phyloP scores from a whole-genome alignment of 2,113 vertebrate species.

The Eptatretus burgeri region DNA sequence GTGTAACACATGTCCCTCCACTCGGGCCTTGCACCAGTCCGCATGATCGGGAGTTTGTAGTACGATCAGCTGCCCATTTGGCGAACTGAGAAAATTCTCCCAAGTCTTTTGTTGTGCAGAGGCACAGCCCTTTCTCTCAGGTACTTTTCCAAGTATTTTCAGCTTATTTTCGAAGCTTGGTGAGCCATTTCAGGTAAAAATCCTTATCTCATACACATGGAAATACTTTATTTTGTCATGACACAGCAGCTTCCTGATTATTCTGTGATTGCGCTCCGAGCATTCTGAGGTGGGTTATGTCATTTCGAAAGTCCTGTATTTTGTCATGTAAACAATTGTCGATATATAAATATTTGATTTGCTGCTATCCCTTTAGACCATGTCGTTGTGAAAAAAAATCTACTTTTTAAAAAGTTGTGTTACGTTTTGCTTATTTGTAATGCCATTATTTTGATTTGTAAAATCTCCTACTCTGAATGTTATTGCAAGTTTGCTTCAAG shows the following conservation, averaged over 20 bases:
- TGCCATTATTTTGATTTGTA: constrained; percentile 29
- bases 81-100: no score
- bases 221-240: constrained; percentile 19
- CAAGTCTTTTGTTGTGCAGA: no score
- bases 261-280: no score
- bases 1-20: no score
- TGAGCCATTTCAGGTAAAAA: constrained; percentile 91
- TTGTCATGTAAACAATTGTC: constrained; percentile 8
- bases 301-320: constrained; percentile 15
- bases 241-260: no score
- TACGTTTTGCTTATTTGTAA: constrained; percentile 29
- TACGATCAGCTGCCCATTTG: no score
- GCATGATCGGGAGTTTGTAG: no score
- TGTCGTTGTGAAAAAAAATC: no score
- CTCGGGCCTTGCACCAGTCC: no score
- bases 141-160: no score
- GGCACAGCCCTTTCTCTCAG: no score
- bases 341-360: constrained; percentile 1
- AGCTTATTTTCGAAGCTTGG: constrained; percentile 24
- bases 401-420: constrained; percentile 8
- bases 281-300: no score
- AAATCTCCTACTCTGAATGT: constrained; percentile 27
- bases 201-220: constrained; percentile 24
- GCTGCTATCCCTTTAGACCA: constrained; percentile 3
- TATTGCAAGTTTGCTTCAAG: constrained; percentile 23